Evolutionary conservation across 2,888 invertebrate species (phyloP).

Genomic region (Drymonia ruficornis): DNA sequence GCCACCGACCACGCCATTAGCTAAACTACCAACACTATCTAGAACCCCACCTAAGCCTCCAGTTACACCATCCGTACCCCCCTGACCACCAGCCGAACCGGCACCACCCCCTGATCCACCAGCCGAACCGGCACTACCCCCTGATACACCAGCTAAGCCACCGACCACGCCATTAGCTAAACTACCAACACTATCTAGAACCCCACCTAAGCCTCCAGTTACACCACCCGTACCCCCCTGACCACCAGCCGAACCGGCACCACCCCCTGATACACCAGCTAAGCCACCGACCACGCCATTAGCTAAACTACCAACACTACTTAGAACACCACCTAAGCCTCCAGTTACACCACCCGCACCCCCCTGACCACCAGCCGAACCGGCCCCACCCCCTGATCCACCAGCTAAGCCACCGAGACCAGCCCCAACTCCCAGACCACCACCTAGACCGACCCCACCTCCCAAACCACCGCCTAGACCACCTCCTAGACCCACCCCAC

Average conservation of each 20-base stretch:
- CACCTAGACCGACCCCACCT: slow-evolving; percentile 6
- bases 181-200: too few relatives aligned
- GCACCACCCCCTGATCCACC: neutral
- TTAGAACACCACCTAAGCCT: neutral
- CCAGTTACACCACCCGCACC: neutral
- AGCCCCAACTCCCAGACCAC: slow-evolving; percentile 5
- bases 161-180: slow-evolving; percentile 7
- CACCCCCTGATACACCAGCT: neutral
- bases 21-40: too few relatives aligned
- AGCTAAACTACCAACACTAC: neutral
- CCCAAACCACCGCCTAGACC: slow-evolving; percentile 7
- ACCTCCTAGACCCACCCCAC: slow-evolving; percentile 18
- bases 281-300: too few relatives aligned
- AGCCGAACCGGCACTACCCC: neutral
- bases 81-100: slow-evolving; percentile 4
- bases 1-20: too few relatives aligned
- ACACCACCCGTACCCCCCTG: neutral
- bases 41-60: slow-evolving; percentile 6
- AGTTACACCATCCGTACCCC: neutral
- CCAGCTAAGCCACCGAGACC: slow-evolving; percentile 7
- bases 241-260: neutral
- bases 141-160: neutral
- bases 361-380: neutral
- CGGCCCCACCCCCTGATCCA: neutral
- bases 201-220: slow-evolving; percentile 7